Evolutionary conservation across 1,140 invertebrate genomes (phyloP), one percentile per base, ranked within the genome.

Genomic region (Drosophila parabipectinata): DNA sequence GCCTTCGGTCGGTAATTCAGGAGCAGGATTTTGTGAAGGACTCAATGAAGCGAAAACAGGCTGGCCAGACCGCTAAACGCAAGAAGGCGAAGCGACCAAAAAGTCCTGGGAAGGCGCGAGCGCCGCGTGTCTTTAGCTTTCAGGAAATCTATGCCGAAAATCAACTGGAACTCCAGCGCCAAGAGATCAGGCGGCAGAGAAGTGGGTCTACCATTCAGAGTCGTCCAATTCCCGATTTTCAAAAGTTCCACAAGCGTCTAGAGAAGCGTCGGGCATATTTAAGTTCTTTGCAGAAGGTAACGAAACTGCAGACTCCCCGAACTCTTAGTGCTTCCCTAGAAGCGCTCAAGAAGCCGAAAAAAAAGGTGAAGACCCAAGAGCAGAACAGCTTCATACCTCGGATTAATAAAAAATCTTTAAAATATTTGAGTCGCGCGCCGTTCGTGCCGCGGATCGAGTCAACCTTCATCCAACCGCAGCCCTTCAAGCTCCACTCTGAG

Each of bases 211-310:
- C 0, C 2, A 73, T 88, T 39, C 83, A 50, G 5, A 71, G 67
- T 34, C n/a, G 18, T 1, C 72, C 83, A 4, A 56, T 89, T 41
- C 83, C 83, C 1, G 45, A 88, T 39, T 88, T 89, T 18, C 3
- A 14, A 1, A 41, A 15, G 2, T 50, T 37, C 12, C 83, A 83
- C 28, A 45, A 59, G 24, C 63, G 44, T 10, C 59, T 64, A 44
- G 58, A 72, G 12, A 71, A 57, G n/a, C 52, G 34, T 0, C 9
- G 2, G n/a, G n/a, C 50, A 1, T 26, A 60, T 4, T 9, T 55
- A 15, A 32, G 21, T 1, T 63, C 69, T 0, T 12, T 6, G 2
- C 28, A 72, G 3, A 54, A 51, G 1, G 18, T 71, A 0, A 89
- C 83, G 2, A 44, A 15, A 0, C 57, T 84, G 0, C 24, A 12